Conservation (phyloP, 2,113 vertebrate genomes). For the Ondatra zibethicus region DNA sequence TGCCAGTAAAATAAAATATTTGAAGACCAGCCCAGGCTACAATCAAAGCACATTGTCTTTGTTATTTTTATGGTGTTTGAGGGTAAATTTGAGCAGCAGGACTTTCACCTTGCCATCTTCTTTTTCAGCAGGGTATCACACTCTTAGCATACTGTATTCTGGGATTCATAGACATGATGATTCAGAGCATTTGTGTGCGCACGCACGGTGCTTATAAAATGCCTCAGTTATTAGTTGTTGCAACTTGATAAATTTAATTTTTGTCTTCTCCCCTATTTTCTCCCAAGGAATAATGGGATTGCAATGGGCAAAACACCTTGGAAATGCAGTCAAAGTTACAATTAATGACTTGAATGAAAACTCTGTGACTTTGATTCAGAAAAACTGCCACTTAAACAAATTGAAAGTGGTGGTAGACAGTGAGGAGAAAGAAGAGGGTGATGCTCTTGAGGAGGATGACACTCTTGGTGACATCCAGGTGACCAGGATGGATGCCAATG, state of each 20-base stretch:
- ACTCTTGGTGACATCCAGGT: slow-evolving; percentile 91
- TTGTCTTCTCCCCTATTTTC: slow-evolving; percentile 68
- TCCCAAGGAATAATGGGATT: slow-evolving; percentile 96
- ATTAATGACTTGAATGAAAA: slow-evolving; percentile 96
- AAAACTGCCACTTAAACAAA: slow-evolving; percentile 97
- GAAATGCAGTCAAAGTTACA: slow-evolving; percentile 93
- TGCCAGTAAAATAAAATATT: not conserved
- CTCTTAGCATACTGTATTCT: not conserved
- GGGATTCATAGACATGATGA: not conserved
- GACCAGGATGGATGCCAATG: slow-evolving; percentile 98
- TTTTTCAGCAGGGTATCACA: not conserved
- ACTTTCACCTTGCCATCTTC: not conserved
- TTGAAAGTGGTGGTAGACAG: slow-evolving; percentile 88
- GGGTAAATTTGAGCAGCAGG: not conserved
- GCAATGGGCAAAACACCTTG: slow-evolving; percentile 98
- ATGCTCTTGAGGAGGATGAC: slow-evolving; percentile 79
- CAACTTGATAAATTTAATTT: slow-evolving; percentile 29
- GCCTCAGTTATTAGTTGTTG: slow-evolving; percentile 26
- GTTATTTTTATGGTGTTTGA: not conserved
- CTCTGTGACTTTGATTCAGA: slow-evolving; percentile 94
- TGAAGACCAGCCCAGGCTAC: not conserved
- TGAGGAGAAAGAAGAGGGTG: slow-evolving; percentile 81
- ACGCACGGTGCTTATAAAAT: slow-evolving; percentile 38
- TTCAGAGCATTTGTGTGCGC: slow-evolving; percentile 33
- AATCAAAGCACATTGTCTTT: not conserved